phyloP scores from a whole-genome alignment of 2,797 vertebrate genomes.

The Sebastes diaconus region DNA sequence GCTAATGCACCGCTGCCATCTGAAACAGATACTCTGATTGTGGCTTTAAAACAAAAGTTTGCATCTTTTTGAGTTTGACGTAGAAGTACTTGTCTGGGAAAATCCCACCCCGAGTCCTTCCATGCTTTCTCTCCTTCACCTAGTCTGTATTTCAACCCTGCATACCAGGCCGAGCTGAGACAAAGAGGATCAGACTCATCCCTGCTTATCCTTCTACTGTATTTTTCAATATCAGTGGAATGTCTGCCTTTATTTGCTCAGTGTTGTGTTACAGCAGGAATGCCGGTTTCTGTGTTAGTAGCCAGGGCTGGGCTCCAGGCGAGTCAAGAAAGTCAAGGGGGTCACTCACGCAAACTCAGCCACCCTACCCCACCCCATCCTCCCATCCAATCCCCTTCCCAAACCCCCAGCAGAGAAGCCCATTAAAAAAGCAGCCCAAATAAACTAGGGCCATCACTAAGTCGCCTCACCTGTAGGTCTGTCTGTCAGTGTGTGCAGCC shows the following conservation, averaged over 20 bases:
- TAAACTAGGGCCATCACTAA: slow-evolving; percentile 17
- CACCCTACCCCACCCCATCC: neutral
- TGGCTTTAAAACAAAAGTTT: slow-evolving; percentile 29
- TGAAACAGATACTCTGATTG: slow-evolving; percentile 30
- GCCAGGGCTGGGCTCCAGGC: slow-evolving; percentile 39
- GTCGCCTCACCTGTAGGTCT: slow-evolving; percentile 8
- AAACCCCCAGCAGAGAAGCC: slow-evolving; percentile 13
- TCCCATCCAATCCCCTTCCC: neutral
- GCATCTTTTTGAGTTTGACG: slow-evolving; percentile 8
- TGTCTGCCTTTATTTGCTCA: slow-evolving; percentile 74
- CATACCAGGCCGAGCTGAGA: slow-evolving; percentile 59
- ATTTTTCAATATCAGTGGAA: slow-evolving; percentile 80
- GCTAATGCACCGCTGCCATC: slow-evolving; percentile 30
- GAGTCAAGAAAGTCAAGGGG: slow-evolving; percentile 37
- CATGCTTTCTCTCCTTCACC: slow-evolving; percentile 20
- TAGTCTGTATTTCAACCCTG: slow-evolving; percentile 39
- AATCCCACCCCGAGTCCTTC: slow-evolving; percentile 9
- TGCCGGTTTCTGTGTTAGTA: slow-evolving; percentile 55
- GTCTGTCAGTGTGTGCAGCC: slow-evolving; percentile 16
- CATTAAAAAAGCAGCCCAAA: slow-evolving; percentile 38
- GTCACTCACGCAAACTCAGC: slow-evolving; percentile 34
- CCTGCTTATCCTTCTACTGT: slow-evolving; percentile 69
- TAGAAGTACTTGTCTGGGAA: slow-evolving; percentile 13
- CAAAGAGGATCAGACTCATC: slow-evolving; percentile 71
- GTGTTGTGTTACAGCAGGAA: slow-evolving; percentile 67